Conservation (phyloP, 2,113 vertebrate species). For the Muntiacus muntjak region DNA sequence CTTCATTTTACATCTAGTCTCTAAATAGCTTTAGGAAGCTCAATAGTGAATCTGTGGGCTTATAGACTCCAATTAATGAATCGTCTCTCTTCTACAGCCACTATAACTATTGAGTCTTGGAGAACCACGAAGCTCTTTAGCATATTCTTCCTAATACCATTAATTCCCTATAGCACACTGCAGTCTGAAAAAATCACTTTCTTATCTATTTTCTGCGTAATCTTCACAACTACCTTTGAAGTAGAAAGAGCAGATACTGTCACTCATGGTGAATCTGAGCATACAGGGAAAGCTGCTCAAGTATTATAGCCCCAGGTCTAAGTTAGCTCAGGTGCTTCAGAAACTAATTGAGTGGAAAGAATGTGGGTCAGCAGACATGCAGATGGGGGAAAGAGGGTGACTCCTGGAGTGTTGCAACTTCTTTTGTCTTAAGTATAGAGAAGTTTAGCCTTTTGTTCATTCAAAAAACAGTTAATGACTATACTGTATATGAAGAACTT, state of each 20-base stretch:
- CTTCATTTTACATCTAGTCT: neutral
- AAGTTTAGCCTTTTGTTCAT: neutral
- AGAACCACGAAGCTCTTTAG: neutral
- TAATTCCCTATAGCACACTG: neutral
- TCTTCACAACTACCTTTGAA: neutral
- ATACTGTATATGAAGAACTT: neutral
- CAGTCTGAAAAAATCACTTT: neutral
- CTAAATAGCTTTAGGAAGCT: neutral
- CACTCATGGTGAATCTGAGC: neutral
- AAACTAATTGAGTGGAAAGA: neutral
- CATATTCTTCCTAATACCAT: neutral
- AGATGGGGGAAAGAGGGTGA: neutral
- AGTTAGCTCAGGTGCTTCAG: neutral
- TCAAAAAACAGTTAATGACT: neutral
- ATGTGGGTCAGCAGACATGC: neutral
- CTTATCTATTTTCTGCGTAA: neutral
- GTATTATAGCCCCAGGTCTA: neutral
- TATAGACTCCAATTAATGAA: neutral
- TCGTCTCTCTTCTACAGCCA: neutral
- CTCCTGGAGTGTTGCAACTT: neutral
- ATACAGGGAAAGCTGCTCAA: neutral
- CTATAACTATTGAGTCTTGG: neutral
- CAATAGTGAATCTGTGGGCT: neutral
- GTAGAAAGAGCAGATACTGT: neutral
- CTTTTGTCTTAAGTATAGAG: neutral